Evolutionary conservation across 2,888 invertebrate species (phyloP).

Genomic region (Acrobasis consociella): DNA sequence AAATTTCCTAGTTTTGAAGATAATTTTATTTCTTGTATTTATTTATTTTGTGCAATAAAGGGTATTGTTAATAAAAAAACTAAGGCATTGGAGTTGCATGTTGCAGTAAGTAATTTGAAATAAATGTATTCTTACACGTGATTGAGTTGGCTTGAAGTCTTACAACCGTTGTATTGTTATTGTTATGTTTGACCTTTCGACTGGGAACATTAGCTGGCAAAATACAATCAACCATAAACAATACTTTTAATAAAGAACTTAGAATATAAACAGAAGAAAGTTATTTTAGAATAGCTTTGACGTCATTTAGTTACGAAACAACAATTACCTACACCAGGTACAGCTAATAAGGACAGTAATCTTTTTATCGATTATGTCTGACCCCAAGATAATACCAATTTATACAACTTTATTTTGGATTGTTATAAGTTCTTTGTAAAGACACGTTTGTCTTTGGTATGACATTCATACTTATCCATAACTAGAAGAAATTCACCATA

Average conservation of each 20-base stretch:
- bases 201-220: constrained; percentile 38
- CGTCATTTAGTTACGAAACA: no score
- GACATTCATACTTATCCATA: no score
- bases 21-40: no score
- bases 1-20: no score
- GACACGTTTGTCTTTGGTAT: background rate
- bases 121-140: constrained; percentile 8
- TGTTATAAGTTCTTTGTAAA: background rate
- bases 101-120: background rate
- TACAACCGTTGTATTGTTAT: constrained; percentile 32
- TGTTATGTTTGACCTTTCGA: constrained; percentile 39
- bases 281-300: background rate
- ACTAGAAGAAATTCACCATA: no score
- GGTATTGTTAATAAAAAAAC: constrained; percentile 2
- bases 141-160: constrained; percentile 36
- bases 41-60: no score
- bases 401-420: background rate
- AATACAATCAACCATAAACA: constrained; percentile 30
- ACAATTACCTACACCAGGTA: no score
- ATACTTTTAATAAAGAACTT: background rate
- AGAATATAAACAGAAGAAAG: background rate
- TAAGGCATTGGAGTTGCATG: background rate
- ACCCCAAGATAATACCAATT: background rate
- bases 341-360: no score
- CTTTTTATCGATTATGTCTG: background rate